A percentile compares a stretch with the other conserved stretches of the same genome.
Conservation (phyloP, 2,797 vertebrate genomes). For the Hydrophis major region DNA sequence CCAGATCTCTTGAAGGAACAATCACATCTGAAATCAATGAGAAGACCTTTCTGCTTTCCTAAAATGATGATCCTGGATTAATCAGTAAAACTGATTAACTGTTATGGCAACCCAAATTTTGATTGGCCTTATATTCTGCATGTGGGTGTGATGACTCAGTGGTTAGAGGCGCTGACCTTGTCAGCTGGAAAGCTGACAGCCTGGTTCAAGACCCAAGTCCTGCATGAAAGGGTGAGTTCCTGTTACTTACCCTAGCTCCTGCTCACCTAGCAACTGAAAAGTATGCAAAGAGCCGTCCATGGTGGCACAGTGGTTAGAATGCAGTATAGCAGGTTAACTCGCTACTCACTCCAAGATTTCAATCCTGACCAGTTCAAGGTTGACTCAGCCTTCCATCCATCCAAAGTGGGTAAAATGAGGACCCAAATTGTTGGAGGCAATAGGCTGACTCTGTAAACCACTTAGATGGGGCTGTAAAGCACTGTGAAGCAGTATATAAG, state of each 20-base stretch:
- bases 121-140: rapidly evolving
- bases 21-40: not conserved
- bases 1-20: not conserved
- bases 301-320: too few species aligned
- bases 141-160: rapidly evolving
- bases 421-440: too few species aligned
- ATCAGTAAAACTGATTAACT: too few species aligned
- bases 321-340: too few species aligned
- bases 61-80: not conserved
- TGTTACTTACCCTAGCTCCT: not conserved
- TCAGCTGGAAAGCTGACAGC: not conserved
- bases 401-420: too few species aligned
- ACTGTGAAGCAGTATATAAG: too few species aligned
- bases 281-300: not conserved
- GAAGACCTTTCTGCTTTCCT: not conserved
- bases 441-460: too few species aligned
- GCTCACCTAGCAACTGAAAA: not conserved
- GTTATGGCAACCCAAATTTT: not conserved
- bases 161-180: not conserved
- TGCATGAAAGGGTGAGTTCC: not conserved
- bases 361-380: too few species aligned
- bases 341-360: too few species aligned
- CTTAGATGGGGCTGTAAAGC: too few species aligned
- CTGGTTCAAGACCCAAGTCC: not conserved
- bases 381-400: too few species aligned